A percentile compares a stretch with the other conserved stretches of the same genome.
Evolutionary conservation across 2,113 vertebrate species (phyloP).

Genomic region (Melanerpes aurifrons): DNA sequence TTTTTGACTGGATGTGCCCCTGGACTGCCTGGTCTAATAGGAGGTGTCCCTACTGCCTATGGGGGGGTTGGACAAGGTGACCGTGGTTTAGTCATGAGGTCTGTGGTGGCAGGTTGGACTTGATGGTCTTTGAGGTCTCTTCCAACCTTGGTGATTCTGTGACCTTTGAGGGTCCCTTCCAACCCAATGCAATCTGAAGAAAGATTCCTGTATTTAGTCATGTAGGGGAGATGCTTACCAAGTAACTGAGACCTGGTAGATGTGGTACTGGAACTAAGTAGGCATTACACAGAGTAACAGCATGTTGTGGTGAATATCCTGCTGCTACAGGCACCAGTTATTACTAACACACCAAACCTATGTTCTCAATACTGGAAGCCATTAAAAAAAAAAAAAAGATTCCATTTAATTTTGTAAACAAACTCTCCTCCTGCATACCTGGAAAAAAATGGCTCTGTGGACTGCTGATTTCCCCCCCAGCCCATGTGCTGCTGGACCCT

Average conservation of each 20-base stretch:
- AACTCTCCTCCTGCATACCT: not conserved
- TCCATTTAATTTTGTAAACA: not conserved
- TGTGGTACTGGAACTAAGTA: not conserved
- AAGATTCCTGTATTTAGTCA: not conserved
- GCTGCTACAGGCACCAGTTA: not conserved
- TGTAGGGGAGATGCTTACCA: not conserved
- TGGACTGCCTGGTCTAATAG: no score
- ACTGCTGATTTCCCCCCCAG: not conserved
- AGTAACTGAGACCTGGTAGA: not conserved
- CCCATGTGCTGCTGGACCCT: not conserved
- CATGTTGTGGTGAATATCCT: no score
- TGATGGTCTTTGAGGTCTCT: no score
- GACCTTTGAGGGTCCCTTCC: no score
- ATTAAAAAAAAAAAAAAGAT: not conserved
- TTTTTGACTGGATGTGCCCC: not conserved
- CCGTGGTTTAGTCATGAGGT: no score
- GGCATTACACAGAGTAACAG: not conserved
- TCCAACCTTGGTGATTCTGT: no score
- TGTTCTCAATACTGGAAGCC: not conserved
- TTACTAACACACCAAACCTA: rapidly evolving
- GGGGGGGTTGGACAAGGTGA: no score
- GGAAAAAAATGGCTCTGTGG: not conserved
- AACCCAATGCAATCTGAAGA: not conserved
- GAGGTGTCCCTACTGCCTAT: no score
- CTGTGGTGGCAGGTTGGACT: no score